Evolutionary conservation across 2,797 vertebrate species (phyloP).

Genomic region (Podargus strigoides): DNA sequence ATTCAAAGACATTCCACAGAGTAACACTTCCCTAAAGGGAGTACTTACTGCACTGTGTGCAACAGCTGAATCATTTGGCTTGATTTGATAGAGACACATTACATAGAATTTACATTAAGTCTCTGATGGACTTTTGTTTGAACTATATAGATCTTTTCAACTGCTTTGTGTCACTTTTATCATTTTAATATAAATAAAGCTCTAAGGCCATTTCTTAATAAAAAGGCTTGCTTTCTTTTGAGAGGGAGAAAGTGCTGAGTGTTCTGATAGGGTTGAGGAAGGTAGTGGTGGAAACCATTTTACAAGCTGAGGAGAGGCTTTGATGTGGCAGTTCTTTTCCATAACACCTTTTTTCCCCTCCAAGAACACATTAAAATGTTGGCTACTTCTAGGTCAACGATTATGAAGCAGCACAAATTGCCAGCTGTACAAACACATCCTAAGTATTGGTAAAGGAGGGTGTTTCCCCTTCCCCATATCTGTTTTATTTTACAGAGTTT

Average conservation of each 20-base stretch:
- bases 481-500: slow-evolving; percentile 53
- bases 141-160: not conserved
- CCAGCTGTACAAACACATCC: slow-evolving; percentile 61
- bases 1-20: not conserved
- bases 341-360: slow-evolving; percentile 44
- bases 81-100: not conserved
- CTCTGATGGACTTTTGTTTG: slow-evolving; percentile 13
- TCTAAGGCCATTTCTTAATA: slow-evolving; percentile 1
- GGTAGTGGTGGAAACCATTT: slow-evolving; percentile 38
- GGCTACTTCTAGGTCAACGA: slow-evolving; percentile 48
- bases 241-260: slow-evolving; percentile 40
- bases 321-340: slow-evolving; percentile 63
- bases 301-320: slow-evolving; percentile 44
- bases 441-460: slow-evolving; percentile 9
- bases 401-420: slow-evolving; percentile 11
- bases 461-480: not conserved
- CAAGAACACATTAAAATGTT: slow-evolving; percentile 47
- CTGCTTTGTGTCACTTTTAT: slow-evolving; percentile 47
- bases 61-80: not conserved
- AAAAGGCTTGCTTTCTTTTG: slow-evolving; percentile 41
- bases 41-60: not conserved
- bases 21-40: not conserved
- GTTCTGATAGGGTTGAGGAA: not conserved
- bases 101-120: not conserved
- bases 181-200: slow-evolving; percentile 52